phyloP scores from a whole-genome alignment of 2,888 invertebrate species.

The Acleris sparsana region DNA sequence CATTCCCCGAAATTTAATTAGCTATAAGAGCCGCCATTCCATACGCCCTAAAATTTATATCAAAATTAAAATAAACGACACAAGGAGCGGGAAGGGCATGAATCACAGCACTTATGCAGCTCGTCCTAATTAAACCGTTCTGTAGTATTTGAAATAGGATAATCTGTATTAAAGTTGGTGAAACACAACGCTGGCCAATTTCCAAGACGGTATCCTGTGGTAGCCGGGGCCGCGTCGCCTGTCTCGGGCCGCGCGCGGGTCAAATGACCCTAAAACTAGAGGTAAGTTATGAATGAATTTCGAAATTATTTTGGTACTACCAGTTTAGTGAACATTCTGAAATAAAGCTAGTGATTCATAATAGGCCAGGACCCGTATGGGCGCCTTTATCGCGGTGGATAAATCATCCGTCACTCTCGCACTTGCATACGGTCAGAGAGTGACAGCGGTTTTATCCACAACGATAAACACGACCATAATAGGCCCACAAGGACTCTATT shows the following conservation, averaged over 20 bases:
- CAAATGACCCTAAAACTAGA: constrained; percentile 9
- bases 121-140: constrained; percentile 35
- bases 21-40: constrained; percentile 32
- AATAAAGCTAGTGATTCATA: too few relatives aligned
- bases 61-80: constrained; percentile 37
- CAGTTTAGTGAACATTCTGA: too few relatives aligned
- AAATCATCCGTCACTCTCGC: too few relatives aligned
- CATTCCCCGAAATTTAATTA: constrained; percentile 33
- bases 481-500: too few relatives aligned
- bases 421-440: too few relatives aligned
- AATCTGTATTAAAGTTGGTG: constrained; percentile 57
- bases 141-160: constrained; percentile 48
- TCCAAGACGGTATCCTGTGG: constrained; percentile 46
- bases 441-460: too few relatives aligned
- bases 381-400: too few relatives aligned
- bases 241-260: constrained; percentile 8
- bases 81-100: constrained; percentile 29
- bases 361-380: too few relatives aligned
- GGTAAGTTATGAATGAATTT: too few relatives aligned
- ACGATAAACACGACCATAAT: too few relatives aligned
- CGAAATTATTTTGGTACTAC: too few relatives aligned
- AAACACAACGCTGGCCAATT: constrained; percentile 50
- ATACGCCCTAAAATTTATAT: constrained; percentile 36
- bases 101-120: constrained; percentile 26
- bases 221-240: constrained; percentile 41